Conservation (phyloP, 2,888 invertebrate species). For the Pseudococcus longispinus region DNA sequence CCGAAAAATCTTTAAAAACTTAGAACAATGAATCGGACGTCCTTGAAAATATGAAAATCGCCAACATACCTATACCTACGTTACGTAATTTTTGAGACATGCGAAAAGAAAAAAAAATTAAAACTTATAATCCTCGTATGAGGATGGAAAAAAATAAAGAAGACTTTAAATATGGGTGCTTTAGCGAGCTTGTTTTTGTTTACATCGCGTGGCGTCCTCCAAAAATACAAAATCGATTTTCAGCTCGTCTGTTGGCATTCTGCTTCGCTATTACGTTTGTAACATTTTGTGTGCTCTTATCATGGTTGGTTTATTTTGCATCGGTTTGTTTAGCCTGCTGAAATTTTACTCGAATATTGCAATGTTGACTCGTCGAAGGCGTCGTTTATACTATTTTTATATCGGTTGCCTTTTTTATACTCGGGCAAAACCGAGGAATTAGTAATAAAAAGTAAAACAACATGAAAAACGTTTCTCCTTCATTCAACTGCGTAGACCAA, state of each 20-base stretch:
- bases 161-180: neutral
- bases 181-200: slow-evolving; percentile 5
- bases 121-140: neutral
- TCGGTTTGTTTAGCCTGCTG: neutral
- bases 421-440: neutral
- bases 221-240: slow-evolving; percentile 13
- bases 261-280: neutral
- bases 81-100: neutral
- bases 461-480: neutral
- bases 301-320: neutral
- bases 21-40: neutral
- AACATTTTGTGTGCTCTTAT: neutral
- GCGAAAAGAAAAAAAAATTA: neutral
- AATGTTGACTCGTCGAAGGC: neutral
- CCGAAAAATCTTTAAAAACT: neutral
- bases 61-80: neutral
- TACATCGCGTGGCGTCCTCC: slow-evolving; percentile 1
- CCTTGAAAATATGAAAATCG: slow-evolving; percentile 1
- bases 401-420: neutral
- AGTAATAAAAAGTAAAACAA: too few species aligned
- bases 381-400: neutral
- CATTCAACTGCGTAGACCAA: neutral
- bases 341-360: neutral
- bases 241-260: slow-evolving; percentile 3
- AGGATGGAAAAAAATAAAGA: neutral